Conservation (phyloP, 2,113 vertebrate species). For the Pelobates fuscus region DNA sequence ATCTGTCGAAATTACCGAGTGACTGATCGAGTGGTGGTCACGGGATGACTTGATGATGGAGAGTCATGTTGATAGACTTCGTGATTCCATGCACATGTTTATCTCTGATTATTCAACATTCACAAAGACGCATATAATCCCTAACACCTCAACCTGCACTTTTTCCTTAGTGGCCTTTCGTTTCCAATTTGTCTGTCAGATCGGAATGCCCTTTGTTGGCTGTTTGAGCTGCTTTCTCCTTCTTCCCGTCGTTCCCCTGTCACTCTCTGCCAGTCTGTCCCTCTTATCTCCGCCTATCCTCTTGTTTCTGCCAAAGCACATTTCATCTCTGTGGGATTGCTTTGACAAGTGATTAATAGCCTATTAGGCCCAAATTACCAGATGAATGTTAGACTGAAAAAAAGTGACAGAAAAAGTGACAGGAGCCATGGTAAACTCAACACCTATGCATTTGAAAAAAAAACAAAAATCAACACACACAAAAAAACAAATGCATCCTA, state of each 20-base stretch:
- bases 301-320: neutral
- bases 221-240: neutral
- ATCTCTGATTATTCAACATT: neutral
- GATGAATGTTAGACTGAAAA: slow-evolving; percentile 58
- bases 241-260: slow-evolving; percentile 16
- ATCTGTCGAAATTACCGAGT: neutral
- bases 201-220: neutral
- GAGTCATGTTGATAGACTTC: neutral
- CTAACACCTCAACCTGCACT: neutral
- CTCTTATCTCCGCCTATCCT: slow-evolving; percentile 20
- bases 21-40: neutral
- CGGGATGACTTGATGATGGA: neutral
- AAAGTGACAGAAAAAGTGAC: slow-evolving; percentile 58
- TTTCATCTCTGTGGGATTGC: slow-evolving; percentile 45
- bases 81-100: neutral
- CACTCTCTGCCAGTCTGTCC: slow-evolving; percentile 16
- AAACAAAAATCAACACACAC: no score
- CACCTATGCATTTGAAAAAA: slow-evolving; percentile 65
- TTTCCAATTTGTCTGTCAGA: neutral
- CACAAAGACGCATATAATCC: neutral
- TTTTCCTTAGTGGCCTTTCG: neutral
- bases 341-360: slow-evolving; percentile 60
- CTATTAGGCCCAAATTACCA: slow-evolving; percentile 67
- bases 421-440: slow-evolving; percentile 44
- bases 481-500: slow-evolving; percentile 38